phyloP scores from a whole-genome alignment of 2,113 vertebrate species.

The Aegypius monachus region DNA sequence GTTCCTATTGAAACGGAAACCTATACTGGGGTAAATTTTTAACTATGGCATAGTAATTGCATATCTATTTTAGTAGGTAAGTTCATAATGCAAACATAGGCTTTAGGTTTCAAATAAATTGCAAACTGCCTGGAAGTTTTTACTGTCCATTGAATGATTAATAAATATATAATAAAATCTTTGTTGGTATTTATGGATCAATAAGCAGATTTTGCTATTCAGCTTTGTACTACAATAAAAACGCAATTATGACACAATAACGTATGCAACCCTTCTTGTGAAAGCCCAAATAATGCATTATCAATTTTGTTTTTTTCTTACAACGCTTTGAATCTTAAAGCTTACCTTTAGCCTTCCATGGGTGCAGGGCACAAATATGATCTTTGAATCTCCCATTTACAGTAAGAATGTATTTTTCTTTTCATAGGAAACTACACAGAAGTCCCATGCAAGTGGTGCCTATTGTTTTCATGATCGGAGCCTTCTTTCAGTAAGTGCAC shows the following conservation, averaged over 20 bases:
- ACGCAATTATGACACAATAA: too few species aligned
- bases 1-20: not conserved
- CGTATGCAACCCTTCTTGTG: not conserved
- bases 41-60: not conserved
- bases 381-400: not conserved
- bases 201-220: not conserved
- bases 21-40: not conserved
- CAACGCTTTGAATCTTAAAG: not conserved
- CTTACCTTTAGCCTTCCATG: not conserved
- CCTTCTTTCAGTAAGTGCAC: conserved; percentile 73
- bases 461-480: conserved; percentile 60
- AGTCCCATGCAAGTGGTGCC: conserved; percentile 74
- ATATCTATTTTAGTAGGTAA: not conserved
- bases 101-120: not conserved
- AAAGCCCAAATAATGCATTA: not conserved
- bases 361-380: not conserved
- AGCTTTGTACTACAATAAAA: not conserved
- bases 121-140: not conserved
- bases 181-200: not conserved
- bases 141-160: not conserved
- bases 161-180: not conserved
- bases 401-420: not conserved
- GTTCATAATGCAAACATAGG: not conserved
- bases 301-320: not conserved
- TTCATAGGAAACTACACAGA: conserved; percentile 67